Evolutionary conservation across 2,888 invertebrate genomes (phyloP), one percentile per base, ranked within the genome.

Genomic region (Aelia acuminata): DNA sequence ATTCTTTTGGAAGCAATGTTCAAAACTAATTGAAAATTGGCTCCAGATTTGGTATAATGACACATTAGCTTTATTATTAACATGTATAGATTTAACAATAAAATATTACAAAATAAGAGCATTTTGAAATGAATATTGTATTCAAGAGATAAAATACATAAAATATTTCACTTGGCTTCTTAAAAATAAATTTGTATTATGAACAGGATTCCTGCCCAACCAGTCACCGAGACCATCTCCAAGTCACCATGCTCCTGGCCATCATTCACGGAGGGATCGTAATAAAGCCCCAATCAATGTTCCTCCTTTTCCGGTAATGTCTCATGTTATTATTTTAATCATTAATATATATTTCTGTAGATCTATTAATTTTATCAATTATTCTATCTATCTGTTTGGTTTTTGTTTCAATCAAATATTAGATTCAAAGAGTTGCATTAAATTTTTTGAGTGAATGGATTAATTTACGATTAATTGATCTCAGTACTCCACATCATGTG

Each of bases 291-390:
- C 94, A 88, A 94, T 93, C 91, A 94, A 93, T 91, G 94, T 94
- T 91, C 93, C 93, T 90, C 93, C 94, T 89, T 94, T 94, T 92
- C 94, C 94, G 90, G 94, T 94, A 92, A 92, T 92, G 92, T 43
- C 35, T 39, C 26, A 20, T 70, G 18, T 70, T 18, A 70, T 70
- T 11, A 35, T 31, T 3, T 70, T 35, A 26, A 26, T 3, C 13
- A 26, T 10, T 57, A 15, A 15, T 57, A n/a, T 57, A n/a, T 4
- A 57, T 13, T 26, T n/a, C 4, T 57, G 15, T 2, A 18, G 49
- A 49, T 49, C 18, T 18, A 15, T 4, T 18, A 2, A 18, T 49
- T 18, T 49, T 49, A 18, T 13, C 18, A 49, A 49, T 49, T 49
- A 18, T 49, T 49, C 4, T 18, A 4, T 49, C 7, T 43, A 43